These are phyloP conservation scores for Coenonympha arcania DNA, from an alignment of 2,888 invertebrate species.

Conservation along the genomic window DNA sequence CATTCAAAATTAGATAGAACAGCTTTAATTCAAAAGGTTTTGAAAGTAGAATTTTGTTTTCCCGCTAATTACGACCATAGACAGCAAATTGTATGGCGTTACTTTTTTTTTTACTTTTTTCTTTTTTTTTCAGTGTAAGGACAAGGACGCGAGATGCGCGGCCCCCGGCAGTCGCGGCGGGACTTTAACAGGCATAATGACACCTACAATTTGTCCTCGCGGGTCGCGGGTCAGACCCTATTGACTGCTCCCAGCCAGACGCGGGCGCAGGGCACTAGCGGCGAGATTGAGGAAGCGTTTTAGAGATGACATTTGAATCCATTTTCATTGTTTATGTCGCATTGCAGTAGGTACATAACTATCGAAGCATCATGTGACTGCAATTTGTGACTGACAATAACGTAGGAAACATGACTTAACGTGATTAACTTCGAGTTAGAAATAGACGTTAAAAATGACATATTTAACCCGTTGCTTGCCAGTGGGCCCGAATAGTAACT, in stretches of 20 bases:
- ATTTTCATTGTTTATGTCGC: background rate
- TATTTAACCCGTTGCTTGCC: too few species aligned
- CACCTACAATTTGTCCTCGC: conserved; percentile 63
- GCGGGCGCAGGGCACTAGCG: conserved; percentile 46
- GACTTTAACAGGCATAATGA: conserved; percentile 64
- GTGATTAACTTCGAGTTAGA: too few species aligned
- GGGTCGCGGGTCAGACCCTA: conserved; percentile 49
- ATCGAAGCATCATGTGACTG: too few species aligned
- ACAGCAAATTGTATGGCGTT: background rate
- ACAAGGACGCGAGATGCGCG: conserved; percentile 42
- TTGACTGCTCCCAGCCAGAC: too few species aligned
- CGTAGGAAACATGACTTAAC: too few species aligned
- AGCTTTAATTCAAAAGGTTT: too few species aligned
- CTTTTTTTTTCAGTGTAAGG: conserved; percentile 11
- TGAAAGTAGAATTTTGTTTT: background rate
- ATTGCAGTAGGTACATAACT: background rate
- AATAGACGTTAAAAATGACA: too few species aligned
- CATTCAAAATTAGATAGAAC: background rate
- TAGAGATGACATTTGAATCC: background rate
- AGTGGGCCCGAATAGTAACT: too few species aligned
- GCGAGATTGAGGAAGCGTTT: conserved; percentile 33
- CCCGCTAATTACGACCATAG: background rate
- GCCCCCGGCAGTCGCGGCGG: conserved; percentile 52
- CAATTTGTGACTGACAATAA: too few species aligned
- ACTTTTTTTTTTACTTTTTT: background rate